Evolutionary conservation across 1,140 invertebrate species (phyloP).

Genomic region (Ridgeia piscesae): DNA sequence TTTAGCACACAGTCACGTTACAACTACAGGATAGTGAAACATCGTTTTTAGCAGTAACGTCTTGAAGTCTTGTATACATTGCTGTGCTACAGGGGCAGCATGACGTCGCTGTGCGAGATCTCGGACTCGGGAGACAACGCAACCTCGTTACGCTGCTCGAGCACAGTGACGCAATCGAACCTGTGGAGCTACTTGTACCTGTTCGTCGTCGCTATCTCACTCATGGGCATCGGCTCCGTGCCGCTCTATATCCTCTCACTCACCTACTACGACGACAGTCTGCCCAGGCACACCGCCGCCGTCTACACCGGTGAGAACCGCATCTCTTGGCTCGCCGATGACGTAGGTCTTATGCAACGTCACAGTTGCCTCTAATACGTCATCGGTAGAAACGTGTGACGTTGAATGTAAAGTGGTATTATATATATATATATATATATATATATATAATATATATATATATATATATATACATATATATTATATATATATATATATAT

Average conservation of each 20-base stretch:
- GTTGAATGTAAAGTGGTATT: background rate
- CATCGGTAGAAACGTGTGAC: background rate
- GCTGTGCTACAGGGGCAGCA: background rate
- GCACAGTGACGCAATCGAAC: background rate
- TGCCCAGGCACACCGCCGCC: background rate
- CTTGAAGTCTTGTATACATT: background rate
- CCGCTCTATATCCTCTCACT: conserved; percentile 1
- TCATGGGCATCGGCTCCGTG: background rate
- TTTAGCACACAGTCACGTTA: too few species aligned
- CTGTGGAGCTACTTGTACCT: background rate
- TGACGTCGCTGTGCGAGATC: background rate
- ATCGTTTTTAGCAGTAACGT: too few species aligned
- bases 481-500: too few species aligned
- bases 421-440: too few species aligned
- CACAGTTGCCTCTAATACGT: background rate
- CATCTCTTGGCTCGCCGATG: background rate
- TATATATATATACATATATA: too few species aligned
- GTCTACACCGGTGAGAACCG: background rate
- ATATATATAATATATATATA: too few species aligned
- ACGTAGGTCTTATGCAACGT: background rate
- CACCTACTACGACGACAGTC: conserved; percentile 13
- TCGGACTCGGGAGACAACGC: background rate
- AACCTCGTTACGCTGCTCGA: background rate
- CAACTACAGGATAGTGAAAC: too few species aligned
- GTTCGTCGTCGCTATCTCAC: conserved; percentile 7